Evolutionary conservation across 2,797 vertebrate species (phyloP).

Genomic region (Chiroxiphia lanceolata): DNA sequence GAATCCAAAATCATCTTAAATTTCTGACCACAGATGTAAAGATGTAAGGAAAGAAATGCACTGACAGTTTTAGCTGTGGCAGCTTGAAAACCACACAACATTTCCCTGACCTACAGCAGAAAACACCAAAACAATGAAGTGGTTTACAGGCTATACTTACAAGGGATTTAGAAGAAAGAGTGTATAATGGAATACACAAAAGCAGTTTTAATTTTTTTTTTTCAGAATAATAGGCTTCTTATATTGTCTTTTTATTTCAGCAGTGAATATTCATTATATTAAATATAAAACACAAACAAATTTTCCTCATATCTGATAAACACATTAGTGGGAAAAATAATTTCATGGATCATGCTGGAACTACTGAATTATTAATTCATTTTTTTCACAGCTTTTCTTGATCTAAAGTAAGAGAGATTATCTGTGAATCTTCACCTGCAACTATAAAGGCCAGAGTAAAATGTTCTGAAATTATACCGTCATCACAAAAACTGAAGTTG

Average conservation of each 20-base stretch:
- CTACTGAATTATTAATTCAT: neutral
- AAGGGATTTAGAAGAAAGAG: neutral
- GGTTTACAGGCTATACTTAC: neutral
- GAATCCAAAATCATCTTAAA: neutral
- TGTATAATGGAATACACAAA: neutral
- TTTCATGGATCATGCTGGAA: neutral
- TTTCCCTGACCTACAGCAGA: neutral
- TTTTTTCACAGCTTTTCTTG: neutral
- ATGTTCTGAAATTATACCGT: neutral
- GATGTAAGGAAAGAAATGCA: neutral
- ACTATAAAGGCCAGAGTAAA: neutral
- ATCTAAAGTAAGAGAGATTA: neutral
- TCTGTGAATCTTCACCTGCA: neutral
- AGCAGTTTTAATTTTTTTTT: neutral
- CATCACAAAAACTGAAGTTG: neutral
- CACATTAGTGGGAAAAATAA: neutral
- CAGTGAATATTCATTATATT: neutral
- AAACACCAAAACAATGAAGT: neutral
- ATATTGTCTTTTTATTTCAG: neutral
- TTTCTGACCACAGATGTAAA: neutral
- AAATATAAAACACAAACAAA: neutral
- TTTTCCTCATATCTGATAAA: neutral
- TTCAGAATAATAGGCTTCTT: neutral
- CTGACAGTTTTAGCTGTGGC: neutral
- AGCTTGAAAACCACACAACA: neutral